phyloP scores from a whole-genome alignment of 1,140 invertebrate genomes.

The Acromyrmex heyeri region DNA sequence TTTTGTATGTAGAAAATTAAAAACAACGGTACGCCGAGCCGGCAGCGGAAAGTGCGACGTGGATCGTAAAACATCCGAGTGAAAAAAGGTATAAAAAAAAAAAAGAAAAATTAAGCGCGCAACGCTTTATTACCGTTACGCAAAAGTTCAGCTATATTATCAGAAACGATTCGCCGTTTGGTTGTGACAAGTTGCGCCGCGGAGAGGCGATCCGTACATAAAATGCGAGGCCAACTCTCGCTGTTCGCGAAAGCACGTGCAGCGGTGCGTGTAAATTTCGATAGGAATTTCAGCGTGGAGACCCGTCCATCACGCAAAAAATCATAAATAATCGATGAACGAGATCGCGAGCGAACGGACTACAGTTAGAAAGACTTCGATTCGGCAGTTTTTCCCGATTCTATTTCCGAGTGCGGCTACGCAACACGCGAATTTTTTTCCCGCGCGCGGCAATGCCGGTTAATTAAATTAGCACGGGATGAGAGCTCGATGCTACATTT shows the following conservation, averaged over 20 bases:
- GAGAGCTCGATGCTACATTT: slow-evolving; percentile 16
- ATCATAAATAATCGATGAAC: slow-evolving; percentile 66
- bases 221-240: slow-evolving; percentile 24
- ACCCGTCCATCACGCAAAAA: slow-evolving; percentile 29
- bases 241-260: slow-evolving; percentile 30
- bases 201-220: not conserved
- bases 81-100: not conserved
- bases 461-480: slow-evolving; percentile 47
- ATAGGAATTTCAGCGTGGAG: slow-evolving; percentile 42
- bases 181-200: slow-evolving; percentile 41
- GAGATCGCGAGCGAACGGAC: slow-evolving; percentile 23
- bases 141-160: slow-evolving; percentile 49
- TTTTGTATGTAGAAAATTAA: slow-evolving; percentile 46
- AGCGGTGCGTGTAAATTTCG: slow-evolving; percentile 24
- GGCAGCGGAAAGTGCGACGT: not conserved
- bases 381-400: slow-evolving; percentile 45
- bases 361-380: slow-evolving; percentile 31
- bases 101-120: slow-evolving; percentile 6
- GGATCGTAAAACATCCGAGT: slow-evolving; percentile 18
- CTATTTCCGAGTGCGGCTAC: not conserved
- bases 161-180: slow-evolving; percentile 35
- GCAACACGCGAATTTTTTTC: slow-evolving; percentile 22
- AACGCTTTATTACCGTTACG: slow-evolving; percentile 44
- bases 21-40: slow-evolving; percentile 2
- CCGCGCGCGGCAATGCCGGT: not conserved